phyloP scores from a whole-genome alignment of 2,113 vertebrate species.

The Psammodynastes pulverulentus region DNA sequence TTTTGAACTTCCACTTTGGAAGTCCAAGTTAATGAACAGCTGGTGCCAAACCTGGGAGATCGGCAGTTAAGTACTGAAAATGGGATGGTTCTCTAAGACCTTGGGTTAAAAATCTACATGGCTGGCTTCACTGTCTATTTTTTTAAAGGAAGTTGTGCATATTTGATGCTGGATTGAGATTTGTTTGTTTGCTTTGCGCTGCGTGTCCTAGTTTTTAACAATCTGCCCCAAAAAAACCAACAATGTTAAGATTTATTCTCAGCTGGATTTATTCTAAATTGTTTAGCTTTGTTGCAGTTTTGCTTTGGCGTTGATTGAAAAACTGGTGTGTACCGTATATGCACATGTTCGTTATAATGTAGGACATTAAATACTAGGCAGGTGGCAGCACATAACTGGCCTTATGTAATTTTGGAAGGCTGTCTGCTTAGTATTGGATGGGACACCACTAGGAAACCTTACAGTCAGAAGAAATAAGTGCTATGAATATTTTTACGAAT shows the following conservation, averaged over 20 bases:
- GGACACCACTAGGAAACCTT: background rate
- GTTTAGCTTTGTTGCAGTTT: background rate
- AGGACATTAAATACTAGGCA: background rate
- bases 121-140: background rate
- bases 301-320: background rate
- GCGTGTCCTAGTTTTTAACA: background rate
- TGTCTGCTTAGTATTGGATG: background rate
- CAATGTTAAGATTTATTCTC: background rate
- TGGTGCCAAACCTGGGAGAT: background rate
- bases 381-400: background rate
- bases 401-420: background rate
- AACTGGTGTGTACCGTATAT: background rate
- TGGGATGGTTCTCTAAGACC: background rate
- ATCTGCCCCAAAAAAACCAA: background rate
- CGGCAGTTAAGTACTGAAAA: background rate
- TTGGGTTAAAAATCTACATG: background rate
- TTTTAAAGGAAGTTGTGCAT: background rate
- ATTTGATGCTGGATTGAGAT: background rate
- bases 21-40: background rate
- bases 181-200: background rate
- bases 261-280: background rate
- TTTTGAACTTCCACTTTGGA: background rate
- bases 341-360: background rate
- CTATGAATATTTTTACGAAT: background rate
- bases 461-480: background rate